A percentile compares a stretch with the other conserved stretches of the same genome.
These are phyloP conservation scores for Physocephala rufipes DNA, from an alignment of 2,888 invertebrate species.

Conservation along the genomic window DNA sequence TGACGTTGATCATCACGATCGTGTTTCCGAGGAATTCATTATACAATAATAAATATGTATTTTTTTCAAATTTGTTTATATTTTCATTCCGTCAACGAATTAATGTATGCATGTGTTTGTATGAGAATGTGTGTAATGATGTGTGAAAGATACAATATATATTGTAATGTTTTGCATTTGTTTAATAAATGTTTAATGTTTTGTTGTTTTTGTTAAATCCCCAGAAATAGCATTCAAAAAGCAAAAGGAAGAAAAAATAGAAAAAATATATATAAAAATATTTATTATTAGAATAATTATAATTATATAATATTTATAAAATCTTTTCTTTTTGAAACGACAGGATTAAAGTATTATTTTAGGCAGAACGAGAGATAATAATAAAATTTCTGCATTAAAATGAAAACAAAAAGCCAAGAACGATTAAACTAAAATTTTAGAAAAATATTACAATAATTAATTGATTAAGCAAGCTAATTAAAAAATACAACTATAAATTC, in stretches of 20 bases:
- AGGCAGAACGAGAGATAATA: not conserved
- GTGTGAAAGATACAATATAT: no score
- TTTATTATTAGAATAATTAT: slow-evolving; percentile 53
- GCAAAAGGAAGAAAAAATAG: slow-evolving; percentile 65
- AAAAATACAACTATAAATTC: not conserved
- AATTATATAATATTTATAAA: slow-evolving; percentile 11
- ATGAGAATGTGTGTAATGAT: slow-evolving; percentile 34
- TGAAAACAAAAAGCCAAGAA: not conserved
- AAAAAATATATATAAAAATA: slow-evolving; percentile 62
- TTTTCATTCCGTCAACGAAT: not conserved
- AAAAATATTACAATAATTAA: no score
- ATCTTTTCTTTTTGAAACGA: not conserved
- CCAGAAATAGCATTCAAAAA: slow-evolving; percentile 65
- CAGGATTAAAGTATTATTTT: slow-evolving; percentile 17
- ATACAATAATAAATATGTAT: no score
- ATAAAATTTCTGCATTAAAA: not conserved
- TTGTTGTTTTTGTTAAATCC: slow-evolving; percentile 42
- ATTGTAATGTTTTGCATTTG: slow-evolving; percentile 34
- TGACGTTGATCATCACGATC: no score
- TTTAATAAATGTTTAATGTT: slow-evolving; percentile 38
- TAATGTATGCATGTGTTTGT: slow-evolving; percentile 36
- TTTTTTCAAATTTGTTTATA: no score
- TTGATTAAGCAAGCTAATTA: no score
- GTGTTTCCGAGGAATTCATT: no score
- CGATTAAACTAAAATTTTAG: not conserved